Evolutionary conservation across 2,797 vertebrate species (phyloP).

Genomic region (Hippocampus kuda): DNA sequence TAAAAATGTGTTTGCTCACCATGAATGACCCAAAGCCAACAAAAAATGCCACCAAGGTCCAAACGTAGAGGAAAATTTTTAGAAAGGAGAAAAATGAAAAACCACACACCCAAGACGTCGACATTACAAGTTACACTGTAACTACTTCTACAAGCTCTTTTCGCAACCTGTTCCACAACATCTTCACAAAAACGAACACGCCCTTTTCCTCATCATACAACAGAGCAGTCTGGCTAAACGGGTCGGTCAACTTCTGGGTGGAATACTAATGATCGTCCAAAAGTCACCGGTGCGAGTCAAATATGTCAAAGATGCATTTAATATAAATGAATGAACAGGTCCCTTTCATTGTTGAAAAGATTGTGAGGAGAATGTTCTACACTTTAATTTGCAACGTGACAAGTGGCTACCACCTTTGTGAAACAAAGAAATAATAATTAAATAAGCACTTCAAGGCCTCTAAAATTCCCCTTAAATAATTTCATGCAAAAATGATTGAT

Average conservation of each 20-base stretch:
- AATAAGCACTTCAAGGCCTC: no score
- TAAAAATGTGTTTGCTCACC: slow-evolving; percentile 43
- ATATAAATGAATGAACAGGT: neutral
- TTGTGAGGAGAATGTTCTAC: neutral
- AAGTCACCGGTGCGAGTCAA: neutral
- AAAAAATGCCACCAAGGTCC: slow-evolving; percentile 6
- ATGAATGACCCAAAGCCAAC: slow-evolving; percentile 17
- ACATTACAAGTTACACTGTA: slow-evolving; percentile 18
- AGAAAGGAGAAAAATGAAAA: slow-evolving; percentile 8
- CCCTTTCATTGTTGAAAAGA: neutral
- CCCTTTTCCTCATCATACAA: slow-evolving; percentile 37
- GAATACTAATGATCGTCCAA: slow-evolving; percentile 13
- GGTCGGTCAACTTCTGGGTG: slow-evolving; percentile 23
- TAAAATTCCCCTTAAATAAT: no score
- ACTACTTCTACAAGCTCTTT: slow-evolving; percentile 30
- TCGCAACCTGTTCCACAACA: slow-evolving; percentile 54
- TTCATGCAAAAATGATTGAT: no score
- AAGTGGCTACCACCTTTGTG: no score
- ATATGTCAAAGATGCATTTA: neutral
- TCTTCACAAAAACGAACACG: slow-evolving; percentile 30
- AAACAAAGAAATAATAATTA: no score
- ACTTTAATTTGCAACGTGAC: neutral
- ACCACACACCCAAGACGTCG: slow-evolving; percentile 2
- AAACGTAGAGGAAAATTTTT: slow-evolving; percentile 5
- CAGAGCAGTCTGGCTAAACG: slow-evolving; percentile 50